Evolutionary conservation across 2,113 vertebrate species (phyloP).

Genomic region (Sander vitreus): DNA sequence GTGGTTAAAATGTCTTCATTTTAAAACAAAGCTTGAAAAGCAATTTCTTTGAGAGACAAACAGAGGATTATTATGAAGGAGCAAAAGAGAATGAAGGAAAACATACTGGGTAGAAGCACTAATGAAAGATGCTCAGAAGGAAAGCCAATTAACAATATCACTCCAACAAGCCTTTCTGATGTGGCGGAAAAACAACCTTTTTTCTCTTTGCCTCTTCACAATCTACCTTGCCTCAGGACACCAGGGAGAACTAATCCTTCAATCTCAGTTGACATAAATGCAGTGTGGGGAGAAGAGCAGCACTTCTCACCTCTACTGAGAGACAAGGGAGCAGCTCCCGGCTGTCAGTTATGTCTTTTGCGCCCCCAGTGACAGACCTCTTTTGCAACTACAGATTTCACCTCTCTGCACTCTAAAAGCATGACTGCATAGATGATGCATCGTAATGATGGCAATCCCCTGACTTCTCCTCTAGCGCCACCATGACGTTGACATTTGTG

Average conservation of each 20-base stretch:
- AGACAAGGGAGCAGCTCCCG: conserved; percentile 23
- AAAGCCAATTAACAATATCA: conserved; percentile 11
- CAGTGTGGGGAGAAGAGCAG: conserved; percentile 32
- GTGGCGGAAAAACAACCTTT: conserved; percentile 19
- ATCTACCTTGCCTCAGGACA: conserved; percentile 7
- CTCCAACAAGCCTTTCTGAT: conserved; percentile 6
- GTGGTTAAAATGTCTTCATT: background rate
- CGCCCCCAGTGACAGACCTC: conserved; percentile 28
- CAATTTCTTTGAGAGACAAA: conserved; percentile 6
- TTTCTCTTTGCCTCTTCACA: background rate
- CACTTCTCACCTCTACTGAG: conserved; percentile 49
- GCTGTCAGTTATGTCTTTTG: conserved; percentile 41
- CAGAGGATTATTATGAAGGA: background rate
- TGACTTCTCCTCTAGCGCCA: background rate
- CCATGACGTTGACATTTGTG: background rate
- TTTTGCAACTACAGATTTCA: conserved; percentile 38
- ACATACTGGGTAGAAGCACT: background rate
- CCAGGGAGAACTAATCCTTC: conserved; percentile 10
- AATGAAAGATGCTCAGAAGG: background rate
- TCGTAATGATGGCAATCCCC: background rate
- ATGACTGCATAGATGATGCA: background rate
- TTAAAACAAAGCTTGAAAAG: background rate
- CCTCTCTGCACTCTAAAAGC: background rate
- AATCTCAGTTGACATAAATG: conserved; percentile 26
- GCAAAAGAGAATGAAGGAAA: background rate